Evolutionary conservation across 1,140 invertebrate species (phyloP), one percentile per base, ranked within the genome.

Genomic region (Gryllus bimaculatus): DNA sequence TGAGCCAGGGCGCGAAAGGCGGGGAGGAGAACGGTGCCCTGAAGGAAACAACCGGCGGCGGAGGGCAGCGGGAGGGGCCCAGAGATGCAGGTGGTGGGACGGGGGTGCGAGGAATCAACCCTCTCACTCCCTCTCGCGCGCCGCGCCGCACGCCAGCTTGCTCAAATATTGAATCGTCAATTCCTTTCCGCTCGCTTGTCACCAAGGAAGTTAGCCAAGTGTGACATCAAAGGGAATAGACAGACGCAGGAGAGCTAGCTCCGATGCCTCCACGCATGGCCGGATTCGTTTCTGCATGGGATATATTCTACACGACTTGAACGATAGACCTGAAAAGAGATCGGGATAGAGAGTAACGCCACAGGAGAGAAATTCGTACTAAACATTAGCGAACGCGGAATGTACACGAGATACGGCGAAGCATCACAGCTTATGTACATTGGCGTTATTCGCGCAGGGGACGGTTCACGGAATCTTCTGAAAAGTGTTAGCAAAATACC

Each of bases 211-310:
- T 48, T 77, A 77, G 47, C 76, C 47, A 47, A 77, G 76, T 54
- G 76, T 77, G 47, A 77, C 47, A 77, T 77, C 76, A 77, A 77
- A 77, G 76, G 48, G 76, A 48, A 20, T 54, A 48, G 47, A 18
- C 10, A 49, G 76, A 47, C 47, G 75, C 39, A 47, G 47, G 75
- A 15, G 18, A 66, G 54, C 18, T 66, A 66, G 54, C 75, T 76
- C 47, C 39, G 48, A 54, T 77, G 47, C 18, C 47, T 77, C 76
- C 18, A 54, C 76, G 76, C 76, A 54, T 77, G 76, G 48, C 76
- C 76, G 20, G 76, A 49, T 77, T 49, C 48, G 76, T 77, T 77
- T 77, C 76, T 77, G 76, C 76, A 77, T 77, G 76, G 76, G n/a
- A 20, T 75, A 39, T 66, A 66, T 66, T 66, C 54, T 66, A 66